phyloP scores from a whole-genome alignment of 2,113 vertebrate genomes.

The Corynorhinus townsendii region DNA sequence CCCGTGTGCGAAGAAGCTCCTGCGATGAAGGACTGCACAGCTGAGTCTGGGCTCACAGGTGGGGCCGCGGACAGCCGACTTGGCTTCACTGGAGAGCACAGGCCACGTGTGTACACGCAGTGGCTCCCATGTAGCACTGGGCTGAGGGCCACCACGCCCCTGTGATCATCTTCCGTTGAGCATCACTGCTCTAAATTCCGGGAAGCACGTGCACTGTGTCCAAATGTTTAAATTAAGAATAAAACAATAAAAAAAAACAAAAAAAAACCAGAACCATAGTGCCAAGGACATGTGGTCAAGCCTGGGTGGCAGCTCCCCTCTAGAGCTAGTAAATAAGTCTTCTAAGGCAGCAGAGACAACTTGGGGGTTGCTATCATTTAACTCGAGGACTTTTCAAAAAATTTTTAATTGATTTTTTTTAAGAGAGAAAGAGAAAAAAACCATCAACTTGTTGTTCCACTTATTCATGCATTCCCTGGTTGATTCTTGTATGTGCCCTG shows the following conservation, averaged over 20 bases:
- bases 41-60: not conserved
- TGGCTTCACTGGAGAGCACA: not conserved
- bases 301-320: not conserved
- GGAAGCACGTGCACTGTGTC: not conserved
- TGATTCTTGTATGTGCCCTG: not conserved
- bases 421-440: not conserved
- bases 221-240: not conserved
- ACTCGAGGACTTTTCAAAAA: not conserved
- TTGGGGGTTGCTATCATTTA: not conserved
- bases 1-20: accelerated
- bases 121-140: not conserved
- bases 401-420: too few species aligned
- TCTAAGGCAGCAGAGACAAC: not conserved
- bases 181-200: not conserved
- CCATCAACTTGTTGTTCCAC: not conserved
- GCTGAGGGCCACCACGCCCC: not conserved
- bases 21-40: accelerated
- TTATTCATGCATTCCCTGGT: not conserved
- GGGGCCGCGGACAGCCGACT: not conserved
- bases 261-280: not conserved
- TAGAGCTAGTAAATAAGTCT: not conserved
- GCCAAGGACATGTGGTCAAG: not conserved
- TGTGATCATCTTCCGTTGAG: not conserved
- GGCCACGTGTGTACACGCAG: accelerated
- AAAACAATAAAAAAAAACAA: too few species aligned